phyloP scores from a whole-genome alignment of 2,113 vertebrate species.

The Campylomormyrus tamandua region DNA sequence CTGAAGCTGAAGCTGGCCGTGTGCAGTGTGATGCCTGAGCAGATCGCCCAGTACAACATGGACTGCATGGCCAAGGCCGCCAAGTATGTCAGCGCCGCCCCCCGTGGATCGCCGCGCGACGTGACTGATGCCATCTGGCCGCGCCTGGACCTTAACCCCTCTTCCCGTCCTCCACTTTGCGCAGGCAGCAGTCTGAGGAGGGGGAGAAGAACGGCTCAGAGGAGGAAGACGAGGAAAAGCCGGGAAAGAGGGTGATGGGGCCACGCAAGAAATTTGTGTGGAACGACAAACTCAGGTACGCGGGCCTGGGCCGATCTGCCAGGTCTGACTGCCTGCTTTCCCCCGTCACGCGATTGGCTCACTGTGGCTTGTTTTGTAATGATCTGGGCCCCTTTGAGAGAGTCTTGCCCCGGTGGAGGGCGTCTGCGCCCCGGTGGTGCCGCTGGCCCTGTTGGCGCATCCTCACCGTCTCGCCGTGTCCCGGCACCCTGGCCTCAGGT shows the following conservation, averaged over 20 bases:
- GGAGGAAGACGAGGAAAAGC: constrained; percentile 95
- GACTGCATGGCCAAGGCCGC: constrained; percentile 94
- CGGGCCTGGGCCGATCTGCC: background rate
- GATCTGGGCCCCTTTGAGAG: background rate
- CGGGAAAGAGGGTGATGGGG: constrained; percentile 89
- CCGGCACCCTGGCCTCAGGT: constrained; percentile 56
- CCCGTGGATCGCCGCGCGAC: background rate
- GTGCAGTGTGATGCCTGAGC: constrained; percentile 89
- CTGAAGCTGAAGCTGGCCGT: constrained; percentile 92
- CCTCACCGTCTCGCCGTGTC: background rate
- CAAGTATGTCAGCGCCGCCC: constrained; percentile 50
- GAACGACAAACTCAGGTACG: constrained; percentile 90
- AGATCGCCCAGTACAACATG: constrained; percentile 90
- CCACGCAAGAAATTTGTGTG: constrained; percentile 95
- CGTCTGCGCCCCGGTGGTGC: background rate
- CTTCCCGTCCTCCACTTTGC: background rate
- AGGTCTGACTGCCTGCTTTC: background rate
- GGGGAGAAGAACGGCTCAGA: constrained; percentile 90
- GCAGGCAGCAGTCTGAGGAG: constrained; percentile 83
- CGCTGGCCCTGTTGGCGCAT: background rate
- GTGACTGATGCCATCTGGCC: background rate
- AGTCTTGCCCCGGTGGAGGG: background rate
- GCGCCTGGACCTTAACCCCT: background rate
- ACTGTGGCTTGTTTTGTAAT: background rate
- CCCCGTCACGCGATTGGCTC: background rate